These are phyloP conservation scores for Haliclystus octoradiatus DNA, from an alignment of 30 jellyfish, hydroid and myxozoan genomes.

Conservation along the genomic window DNA sequence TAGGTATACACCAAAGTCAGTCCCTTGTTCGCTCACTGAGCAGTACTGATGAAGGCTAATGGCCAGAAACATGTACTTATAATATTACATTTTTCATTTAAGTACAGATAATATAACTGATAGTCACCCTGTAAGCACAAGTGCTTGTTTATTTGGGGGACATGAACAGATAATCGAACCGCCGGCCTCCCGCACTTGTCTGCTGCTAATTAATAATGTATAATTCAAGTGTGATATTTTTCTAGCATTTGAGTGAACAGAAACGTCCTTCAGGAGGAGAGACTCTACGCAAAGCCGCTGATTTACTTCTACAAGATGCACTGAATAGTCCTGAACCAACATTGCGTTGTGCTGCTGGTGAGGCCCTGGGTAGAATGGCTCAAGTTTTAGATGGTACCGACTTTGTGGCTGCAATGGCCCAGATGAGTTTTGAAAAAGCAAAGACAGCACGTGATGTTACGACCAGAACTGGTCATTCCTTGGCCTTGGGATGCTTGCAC, in stretches of 20 bases:
- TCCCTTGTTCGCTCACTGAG: too few relatives aligned
- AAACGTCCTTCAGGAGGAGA: slow-evolving; percentile 73
- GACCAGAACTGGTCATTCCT: slow-evolving; percentile 92
- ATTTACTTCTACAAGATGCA: slow-evolving; percentile 81
- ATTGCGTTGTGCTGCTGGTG: slow-evolving; percentile 97
- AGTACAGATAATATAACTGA: too few relatives aligned
- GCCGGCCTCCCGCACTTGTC: too few relatives aligned
- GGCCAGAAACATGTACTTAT: too few relatives aligned
- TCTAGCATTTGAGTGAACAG: slow-evolving; percentile 72
- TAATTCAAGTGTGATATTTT: slow-evolving; percentile 1
- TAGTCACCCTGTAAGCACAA: too few relatives aligned
- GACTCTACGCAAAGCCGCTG: slow-evolving; percentile 70
- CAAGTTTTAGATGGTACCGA: slow-evolving; percentile 80
- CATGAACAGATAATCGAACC: too few relatives aligned
- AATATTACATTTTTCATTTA: too few relatives aligned
- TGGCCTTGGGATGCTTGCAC: slow-evolving; percentile 92
- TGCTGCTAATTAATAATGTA: too few relatives aligned
- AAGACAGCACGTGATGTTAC: slow-evolving; percentile 86
- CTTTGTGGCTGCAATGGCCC: slow-evolving; percentile 95
- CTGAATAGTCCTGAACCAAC: slow-evolving; percentile 85
- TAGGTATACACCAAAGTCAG: too few relatives aligned
- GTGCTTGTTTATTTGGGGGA: too few relatives aligned
- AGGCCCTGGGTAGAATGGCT: slow-evolving; percentile 94
- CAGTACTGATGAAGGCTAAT: too few relatives aligned
- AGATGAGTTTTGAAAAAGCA: slow-evolving; percentile 83